These are phyloP conservation scores for Circaetus cinerascens DNA, from an alignment of 2,113 vertebrate genomes.

Conservation along the genomic window DNA sequence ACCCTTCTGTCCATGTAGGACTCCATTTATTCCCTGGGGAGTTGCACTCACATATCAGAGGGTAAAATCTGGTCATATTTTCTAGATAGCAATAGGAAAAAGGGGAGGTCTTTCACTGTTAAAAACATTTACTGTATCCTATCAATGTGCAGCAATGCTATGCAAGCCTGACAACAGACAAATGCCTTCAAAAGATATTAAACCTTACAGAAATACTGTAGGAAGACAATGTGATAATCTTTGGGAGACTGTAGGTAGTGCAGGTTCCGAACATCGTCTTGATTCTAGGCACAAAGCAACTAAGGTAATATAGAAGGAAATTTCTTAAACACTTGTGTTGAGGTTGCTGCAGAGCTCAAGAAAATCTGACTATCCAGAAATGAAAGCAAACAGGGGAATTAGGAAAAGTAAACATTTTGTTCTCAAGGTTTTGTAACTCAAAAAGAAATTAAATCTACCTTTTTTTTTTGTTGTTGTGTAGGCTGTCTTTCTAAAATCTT, in stretches of 20 bases:
- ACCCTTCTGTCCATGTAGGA: background rate
- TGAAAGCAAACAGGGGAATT: background rate
- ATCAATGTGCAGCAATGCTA: conserved; percentile 27
- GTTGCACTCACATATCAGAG: background rate
- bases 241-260: background rate
- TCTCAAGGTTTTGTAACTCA: background rate
- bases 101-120: conserved; percentile 28
- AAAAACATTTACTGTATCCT: conserved; percentile 65
- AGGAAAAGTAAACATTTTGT: background rate
- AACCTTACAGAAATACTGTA: background rate
- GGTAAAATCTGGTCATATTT: conserved; percentile 43
- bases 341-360: background rate
- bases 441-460: background rate
- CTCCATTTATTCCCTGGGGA: background rate
- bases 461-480: background rate
- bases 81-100: conserved; percentile 53
- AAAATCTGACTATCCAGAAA: background rate
- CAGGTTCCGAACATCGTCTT: background rate
- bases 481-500: background rate
- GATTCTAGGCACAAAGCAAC: background rate
- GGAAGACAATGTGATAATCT: background rate
- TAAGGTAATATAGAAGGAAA: background rate
- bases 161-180: conserved; percentile 19
- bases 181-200: background rate
- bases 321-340: background rate